A percentile compares a stretch with the other conserved stretches of the same genome.
Evolutionary conservation across 2,797 vertebrate genomes (phyloP).

Genomic region (Diplodus puntazzo): DNA sequence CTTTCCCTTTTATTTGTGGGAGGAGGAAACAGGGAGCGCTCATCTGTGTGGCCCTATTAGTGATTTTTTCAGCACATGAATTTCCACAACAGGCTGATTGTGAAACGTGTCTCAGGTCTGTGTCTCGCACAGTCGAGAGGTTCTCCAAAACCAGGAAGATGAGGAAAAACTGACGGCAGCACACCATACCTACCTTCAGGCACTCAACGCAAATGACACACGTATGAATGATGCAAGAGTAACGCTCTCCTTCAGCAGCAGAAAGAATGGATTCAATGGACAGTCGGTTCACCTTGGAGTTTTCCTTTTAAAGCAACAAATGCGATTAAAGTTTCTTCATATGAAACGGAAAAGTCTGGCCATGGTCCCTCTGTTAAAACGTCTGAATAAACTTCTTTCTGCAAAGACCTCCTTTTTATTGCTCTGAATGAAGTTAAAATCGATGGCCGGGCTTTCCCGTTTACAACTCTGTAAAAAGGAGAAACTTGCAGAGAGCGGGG

Average conservation of each 20-base stretch:
- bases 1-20: constrained; percentile 18
- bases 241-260: constrained; percentile 26
- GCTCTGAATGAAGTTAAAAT: constrained; percentile 44
- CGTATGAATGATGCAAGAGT: constrained; percentile 25
- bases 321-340: constrained; percentile 10
- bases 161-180: constrained; percentile 31
- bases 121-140: constrained; percentile 29
- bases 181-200: constrained; percentile 25
- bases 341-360: constrained; percentile 48
- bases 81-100: constrained; percentile 20
- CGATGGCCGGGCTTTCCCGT: constrained; percentile 33
- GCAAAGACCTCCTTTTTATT: constrained; percentile 50
- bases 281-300: constrained; percentile 26
- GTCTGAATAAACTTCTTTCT: constrained; percentile 39
- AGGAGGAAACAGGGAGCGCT: constrained; percentile 47
- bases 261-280: constrained; percentile 16
- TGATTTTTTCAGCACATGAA: constrained; percentile 11
- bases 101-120: constrained; percentile 37
- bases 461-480: constrained; percentile 69
- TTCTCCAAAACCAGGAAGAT: constrained; percentile 27
- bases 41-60: constrained; percentile 40
- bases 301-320: constrained; percentile 42
- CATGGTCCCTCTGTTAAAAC: constrained; percentile 43
- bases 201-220: constrained; percentile 32
- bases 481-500: constrained; percentile 49